These are phyloP conservation scores for Periophthalmus modestus DNA, from an alignment of 2,113 vertebrate species.

Conservation along the genomic window DNA sequence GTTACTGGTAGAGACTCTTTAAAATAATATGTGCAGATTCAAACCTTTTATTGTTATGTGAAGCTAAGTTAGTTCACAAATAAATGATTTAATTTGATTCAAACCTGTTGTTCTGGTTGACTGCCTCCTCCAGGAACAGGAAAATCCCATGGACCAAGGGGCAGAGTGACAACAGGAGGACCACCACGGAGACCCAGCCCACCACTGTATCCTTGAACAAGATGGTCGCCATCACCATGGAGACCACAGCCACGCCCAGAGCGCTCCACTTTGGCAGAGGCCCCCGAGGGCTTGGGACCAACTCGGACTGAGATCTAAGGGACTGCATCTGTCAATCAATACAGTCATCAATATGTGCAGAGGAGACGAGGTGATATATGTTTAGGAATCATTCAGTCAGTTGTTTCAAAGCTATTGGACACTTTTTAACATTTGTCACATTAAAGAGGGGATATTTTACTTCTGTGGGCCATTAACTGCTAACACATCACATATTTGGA, in stretches of 20 bases:
- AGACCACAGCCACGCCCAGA: neutral
- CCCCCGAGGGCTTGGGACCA: conserved; percentile 57
- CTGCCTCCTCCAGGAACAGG: conserved; percentile 64
- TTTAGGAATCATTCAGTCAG: too few relatives aligned
- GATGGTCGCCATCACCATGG: neutral
- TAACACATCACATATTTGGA: too few relatives aligned
- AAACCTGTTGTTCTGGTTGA: conserved; percentile 63
- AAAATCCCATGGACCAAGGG: conserved; percentile 48
- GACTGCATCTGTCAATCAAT: conserved; percentile 42
- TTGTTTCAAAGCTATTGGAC: too few relatives aligned
- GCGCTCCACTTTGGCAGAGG: conserved; percentile 37
- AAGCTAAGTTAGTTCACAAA: too few relatives aligned
- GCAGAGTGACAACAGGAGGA: conserved; percentile 48
- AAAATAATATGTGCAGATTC: too few relatives aligned
- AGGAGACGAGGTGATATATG: too few relatives aligned
- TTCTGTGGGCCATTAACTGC: too few relatives aligned
- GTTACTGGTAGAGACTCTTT: too few relatives aligned
- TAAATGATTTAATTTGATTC: too few relatives aligned
- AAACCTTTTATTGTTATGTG: conserved; percentile 56
- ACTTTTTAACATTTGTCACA: too few relatives aligned
- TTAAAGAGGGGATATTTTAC: too few relatives aligned
- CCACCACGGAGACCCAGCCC: conserved; percentile 24
- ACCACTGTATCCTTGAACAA: conserved; percentile 20
- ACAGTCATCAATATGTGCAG: neutral
- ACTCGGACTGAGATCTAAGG: conserved; percentile 19